Percentiles rank a stretch among this genome's conserved stretches.
phyloP scores from a whole-genome alignment of 2,797 vertebrate species.

The Schizopygopsis pylzovi region DNA sequence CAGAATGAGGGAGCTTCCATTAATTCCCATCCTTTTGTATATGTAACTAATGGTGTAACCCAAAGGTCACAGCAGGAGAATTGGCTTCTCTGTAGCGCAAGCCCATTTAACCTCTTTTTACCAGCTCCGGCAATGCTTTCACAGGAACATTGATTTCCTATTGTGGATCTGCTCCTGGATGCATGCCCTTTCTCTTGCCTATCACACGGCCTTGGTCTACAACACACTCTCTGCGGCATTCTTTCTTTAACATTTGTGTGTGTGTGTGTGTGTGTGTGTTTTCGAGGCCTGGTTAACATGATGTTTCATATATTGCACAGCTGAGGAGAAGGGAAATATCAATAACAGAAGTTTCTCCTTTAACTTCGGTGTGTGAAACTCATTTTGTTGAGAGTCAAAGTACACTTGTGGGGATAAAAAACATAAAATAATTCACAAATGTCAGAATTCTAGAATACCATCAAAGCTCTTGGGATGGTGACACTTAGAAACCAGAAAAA shows the following conservation, averaged over 20 bases:
- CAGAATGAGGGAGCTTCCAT: constrained; percentile 48
- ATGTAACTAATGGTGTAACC: constrained; percentile 62
- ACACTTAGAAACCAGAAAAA: neutral
- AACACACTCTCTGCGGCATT: constrained; percentile 28
- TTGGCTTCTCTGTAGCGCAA: constrained; percentile 57
- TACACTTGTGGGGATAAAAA: neutral
- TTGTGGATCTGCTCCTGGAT: constrained; percentile 51
- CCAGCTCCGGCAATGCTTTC: constrained; percentile 59
- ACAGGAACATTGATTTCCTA: constrained; percentile 62
- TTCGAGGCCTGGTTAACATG: constrained; percentile 36
- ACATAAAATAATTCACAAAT: neutral
- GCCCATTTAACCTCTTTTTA: constrained; percentile 65
- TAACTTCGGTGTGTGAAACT: constrained; percentile 26
- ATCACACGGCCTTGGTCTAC: constrained; percentile 49
- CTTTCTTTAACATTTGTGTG: constrained; percentile 8
- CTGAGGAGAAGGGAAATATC: constrained; percentile 34
- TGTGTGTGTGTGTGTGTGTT: neutral
- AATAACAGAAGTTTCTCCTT: constrained; percentile 31
- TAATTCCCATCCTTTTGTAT: constrained; percentile 61
- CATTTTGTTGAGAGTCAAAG: neutral
- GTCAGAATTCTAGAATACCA: constrained; percentile 11
- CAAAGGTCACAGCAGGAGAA: constrained; percentile 61
- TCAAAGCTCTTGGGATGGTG: neutral
- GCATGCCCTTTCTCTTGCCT: constrained; percentile 54
- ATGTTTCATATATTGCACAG: constrained; percentile 46